phyloP scores from a whole-genome alignment of 2,888 invertebrate species.

The Neoascia interrupta region DNA sequence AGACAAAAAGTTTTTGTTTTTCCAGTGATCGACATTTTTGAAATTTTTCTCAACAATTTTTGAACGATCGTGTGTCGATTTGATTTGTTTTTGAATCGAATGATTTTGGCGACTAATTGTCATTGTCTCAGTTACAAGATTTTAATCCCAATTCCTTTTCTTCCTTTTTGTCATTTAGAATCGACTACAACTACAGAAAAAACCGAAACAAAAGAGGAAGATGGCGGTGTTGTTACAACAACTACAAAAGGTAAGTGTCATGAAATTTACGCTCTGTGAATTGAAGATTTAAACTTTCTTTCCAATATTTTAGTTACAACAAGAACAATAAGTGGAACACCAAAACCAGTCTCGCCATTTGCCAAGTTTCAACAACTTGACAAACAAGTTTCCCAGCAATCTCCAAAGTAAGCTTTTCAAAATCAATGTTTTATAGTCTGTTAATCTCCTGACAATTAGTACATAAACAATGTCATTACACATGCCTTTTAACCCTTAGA shows the following conservation, averaged over 20 bases:
- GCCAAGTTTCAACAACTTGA: slow-evolving; percentile 95
- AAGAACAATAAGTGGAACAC: slow-evolving; percentile 82
- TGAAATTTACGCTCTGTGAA: no score
- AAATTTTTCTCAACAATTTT: slow-evolving; percentile 16
- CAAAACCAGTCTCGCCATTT: slow-evolving; percentile 91
- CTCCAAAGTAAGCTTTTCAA: slow-evolving; percentile 86
- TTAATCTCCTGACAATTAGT: background rate
- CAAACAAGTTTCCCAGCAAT: slow-evolving; percentile 89
- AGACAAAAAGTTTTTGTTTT: slow-evolving; percentile 15
- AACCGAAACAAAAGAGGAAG: slow-evolving; percentile 81
- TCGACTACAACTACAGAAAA: slow-evolving; percentile 78
- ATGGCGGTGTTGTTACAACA: slow-evolving; percentile 83
- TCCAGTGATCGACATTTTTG: slow-evolving; percentile 2
- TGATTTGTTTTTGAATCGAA: slow-evolving; percentile 12
- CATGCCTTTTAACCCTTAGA: slow-evolving; percentile 47
- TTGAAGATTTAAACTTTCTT: background rate
- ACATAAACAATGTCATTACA: slow-evolving; percentile 37
- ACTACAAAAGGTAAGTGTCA: slow-evolving; percentile 82
- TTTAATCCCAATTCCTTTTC: no score
- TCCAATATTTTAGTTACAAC: slow-evolving; percentile 77
- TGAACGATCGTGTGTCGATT: slow-evolving; percentile 22
- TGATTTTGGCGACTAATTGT: slow-evolving; percentile 61
- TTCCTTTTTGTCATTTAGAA: slow-evolving; percentile 46
- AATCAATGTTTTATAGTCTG: no score
- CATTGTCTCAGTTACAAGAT: background rate